phyloP scores from a whole-genome alignment of 2,888 invertebrate species.

The Torymus texanus region DNA sequence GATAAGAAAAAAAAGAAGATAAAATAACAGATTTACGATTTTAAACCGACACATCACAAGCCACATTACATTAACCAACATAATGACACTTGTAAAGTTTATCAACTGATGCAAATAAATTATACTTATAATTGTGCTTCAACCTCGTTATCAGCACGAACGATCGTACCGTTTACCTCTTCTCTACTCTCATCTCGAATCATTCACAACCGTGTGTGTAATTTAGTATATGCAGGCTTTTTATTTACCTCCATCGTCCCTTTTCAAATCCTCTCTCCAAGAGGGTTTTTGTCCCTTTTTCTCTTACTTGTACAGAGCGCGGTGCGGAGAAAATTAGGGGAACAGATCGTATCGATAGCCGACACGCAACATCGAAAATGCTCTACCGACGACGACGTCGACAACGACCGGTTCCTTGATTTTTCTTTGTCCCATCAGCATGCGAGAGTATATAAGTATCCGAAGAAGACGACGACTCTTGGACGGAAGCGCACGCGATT shows the following conservation, averaged over 20 bases:
- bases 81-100: neutral
- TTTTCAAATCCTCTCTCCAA: neutral
- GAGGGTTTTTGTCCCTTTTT: too few relatives aligned
- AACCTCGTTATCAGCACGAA: slow-evolving; percentile 39
- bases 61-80: neutral
- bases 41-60: neutral
- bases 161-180: neutral
- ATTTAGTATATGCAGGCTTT: slow-evolving; percentile 23
- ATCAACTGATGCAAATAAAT: slow-evolving; percentile 25
- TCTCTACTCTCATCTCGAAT: neutral
- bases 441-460: neutral
- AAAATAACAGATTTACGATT: neutral
- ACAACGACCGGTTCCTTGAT: slow-evolving; percentile 27
- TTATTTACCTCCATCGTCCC: slow-evolving; percentile 16
- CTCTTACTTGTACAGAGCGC: too few relatives aligned
- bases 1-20: neutral
- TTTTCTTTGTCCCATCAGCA: slow-evolving; percentile 33
- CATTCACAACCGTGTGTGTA: neutral
- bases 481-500: slow-evolving; percentile 38
- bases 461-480: neutral
- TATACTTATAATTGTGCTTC: slow-evolving; percentile 32
- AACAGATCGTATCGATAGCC: slow-evolving; percentile 38
- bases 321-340: slow-evolving; percentile 39
- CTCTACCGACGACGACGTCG: neutral
- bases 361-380: slow-evolving; percentile 37